Evolutionary conservation across 2,888 invertebrate genomes (phyloP), one percentile per base, ranked within the genome.

Genomic region (Liodrosophila aerea): DNA sequence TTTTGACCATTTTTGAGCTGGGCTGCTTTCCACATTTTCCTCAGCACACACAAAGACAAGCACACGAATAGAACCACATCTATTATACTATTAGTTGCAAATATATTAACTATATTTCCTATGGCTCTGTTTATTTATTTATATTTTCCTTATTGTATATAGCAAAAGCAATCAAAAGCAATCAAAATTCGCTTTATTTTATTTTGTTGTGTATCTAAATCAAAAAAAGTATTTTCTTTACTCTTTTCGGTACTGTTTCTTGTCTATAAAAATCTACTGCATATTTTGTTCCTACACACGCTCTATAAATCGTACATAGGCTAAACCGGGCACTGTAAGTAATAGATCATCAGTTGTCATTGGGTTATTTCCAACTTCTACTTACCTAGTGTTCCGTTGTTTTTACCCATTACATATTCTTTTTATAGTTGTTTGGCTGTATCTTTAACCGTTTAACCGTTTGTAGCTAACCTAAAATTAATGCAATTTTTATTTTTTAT

Each of bases 281-380:
- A 73, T 83, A 76, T 64, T 76, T 83, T 67, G 80, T 83, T 83
- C 45, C 47, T 64, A 72, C 70, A 78, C 65, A 73, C 73, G 70
- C 78, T 78, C 85, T 80, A 71, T 68, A 22, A 22, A 22, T 22
- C 22, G 22, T 22, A 66, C 52, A 52, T 72, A 69, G 92, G 92
- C 92, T 84, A 93, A 92, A 88, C 92, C 92, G 73, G 91, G 91
- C 88, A 91, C 92, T 91, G 92, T 92, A 92, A 92, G 92, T 92
- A 92, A 86, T 73, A 78, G n/a, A n/a, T n/a, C n/a, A n/a, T n/a
- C n/a, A n/a, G 71, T 56, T 53, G 18, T 64, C 16, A 39, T n/a
- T 67, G 67, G 65, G 74, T 66, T 57, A 16, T 61, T 16, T n/a
- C 16, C 58, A 56, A 36, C 37, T 40, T 69, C 49, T n/a, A n/a